Evolutionary conservation across 1,140 invertebrate species (phyloP).

Genomic region (Pectinophora gossypiella): DNA sequence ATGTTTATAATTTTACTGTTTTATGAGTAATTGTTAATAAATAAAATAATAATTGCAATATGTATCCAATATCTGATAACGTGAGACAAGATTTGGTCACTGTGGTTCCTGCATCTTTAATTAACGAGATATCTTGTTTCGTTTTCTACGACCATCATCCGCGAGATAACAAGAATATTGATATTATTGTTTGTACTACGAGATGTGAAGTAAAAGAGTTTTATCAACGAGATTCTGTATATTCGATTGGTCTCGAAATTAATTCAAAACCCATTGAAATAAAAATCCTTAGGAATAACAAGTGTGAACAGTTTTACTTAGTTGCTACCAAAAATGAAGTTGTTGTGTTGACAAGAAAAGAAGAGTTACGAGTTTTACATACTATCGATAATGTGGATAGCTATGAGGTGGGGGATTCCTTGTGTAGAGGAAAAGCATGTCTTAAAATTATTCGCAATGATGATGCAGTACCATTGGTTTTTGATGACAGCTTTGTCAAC

Average conservation of each 20-base stretch:
- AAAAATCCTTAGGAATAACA: conserved; percentile 36
- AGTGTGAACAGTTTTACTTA: conserved; percentile 50
- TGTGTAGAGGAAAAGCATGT: conserved; percentile 30
- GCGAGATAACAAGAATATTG: conserved; percentile 29
- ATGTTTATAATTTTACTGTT: background rate
- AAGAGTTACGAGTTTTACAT: conserved; percentile 24
- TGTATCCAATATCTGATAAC: conserved; percentile 13
- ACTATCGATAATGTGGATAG: conserved; percentile 32
- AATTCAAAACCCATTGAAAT: conserved; percentile 23
- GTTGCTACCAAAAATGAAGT: conserved; percentile 29
- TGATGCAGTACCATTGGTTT: conserved; percentile 40
- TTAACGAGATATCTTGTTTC: conserved; percentile 34
- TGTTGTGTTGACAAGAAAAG: conserved; percentile 39
- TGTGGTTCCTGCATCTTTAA: conserved; percentile 25
- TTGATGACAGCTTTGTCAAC: conserved; percentile 45
- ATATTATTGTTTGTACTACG: conserved; percentile 43
- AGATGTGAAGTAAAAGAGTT: conserved; percentile 43
- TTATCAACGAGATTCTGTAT: conserved; percentile 33
- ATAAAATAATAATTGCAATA: background rate
- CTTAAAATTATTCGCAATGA: conserved; percentile 39
- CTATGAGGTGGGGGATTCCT: conserved; percentile 38
- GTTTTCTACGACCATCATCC: conserved; percentile 56
- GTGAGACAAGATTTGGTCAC: conserved; percentile 20
- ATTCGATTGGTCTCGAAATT: conserved; percentile 27
- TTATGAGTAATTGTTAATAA: background rate